Base-by-base conservation (phyloP, 1,140 invertebrate genomes). In the Drosophila obscura region DNA sequence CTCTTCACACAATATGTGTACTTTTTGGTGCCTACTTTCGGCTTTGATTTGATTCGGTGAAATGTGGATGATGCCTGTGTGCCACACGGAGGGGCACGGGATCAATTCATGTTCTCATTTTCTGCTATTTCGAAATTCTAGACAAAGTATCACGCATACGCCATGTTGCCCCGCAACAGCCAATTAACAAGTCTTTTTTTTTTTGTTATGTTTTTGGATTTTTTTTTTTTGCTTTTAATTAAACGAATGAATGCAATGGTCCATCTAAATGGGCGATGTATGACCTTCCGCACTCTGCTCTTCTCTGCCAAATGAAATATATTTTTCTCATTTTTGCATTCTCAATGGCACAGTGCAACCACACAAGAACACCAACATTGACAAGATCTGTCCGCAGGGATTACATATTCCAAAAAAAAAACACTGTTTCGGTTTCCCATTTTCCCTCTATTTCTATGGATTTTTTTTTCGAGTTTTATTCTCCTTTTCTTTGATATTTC, bases 161-260 rank as follows among this genome's bases (percentile, higher is more conserved):
- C 51, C 59, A 24, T 50, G 55, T 59, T 60, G 48, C 63, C 57
- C 63, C 16, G 19, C 49, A 53, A 53, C 56, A 74, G 73, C 77
- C 81, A 85, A 85, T 85, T 85, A 78, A 72, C 58, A 50, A 81
- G 60, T 63, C 62, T 31, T 69, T 69, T 69, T n/a, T 15, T 24
- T 35, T 58, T 31, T 41, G 39, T 26, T 28, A 31, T 31, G 31
- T 69, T 50, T 69, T 46, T 31, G 51, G 35, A 22, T 69, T 68
- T 51, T 69, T 64, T 68, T 69, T 68, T 51, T 69, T 64, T 68
- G 46, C 65, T 66, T 84, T 77, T 81, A 81, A 84, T 84, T 82
- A 81, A 77, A 74, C 66, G 67, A 79, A 73, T 56, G 63, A 85
- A 69, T 69, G 72, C 62, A 71, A 64, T 48, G 48, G 19, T 52